Conservation (phyloP, 2,113 vertebrate species). For the Gambusia affinis region DNA sequence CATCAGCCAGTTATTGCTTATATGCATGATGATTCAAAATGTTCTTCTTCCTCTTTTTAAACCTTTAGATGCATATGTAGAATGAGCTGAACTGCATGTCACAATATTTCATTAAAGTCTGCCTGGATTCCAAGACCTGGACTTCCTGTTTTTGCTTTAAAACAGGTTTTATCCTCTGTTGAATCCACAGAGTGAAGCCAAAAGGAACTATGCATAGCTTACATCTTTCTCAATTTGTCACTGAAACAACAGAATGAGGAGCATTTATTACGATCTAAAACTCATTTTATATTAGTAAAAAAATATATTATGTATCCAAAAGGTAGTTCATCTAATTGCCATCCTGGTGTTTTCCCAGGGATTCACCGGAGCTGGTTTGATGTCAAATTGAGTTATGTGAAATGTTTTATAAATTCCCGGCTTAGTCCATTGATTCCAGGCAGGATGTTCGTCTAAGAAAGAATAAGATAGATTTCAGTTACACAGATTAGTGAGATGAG, state of each 20-base stretch:
- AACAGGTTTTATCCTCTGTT: constrained; percentile 34
- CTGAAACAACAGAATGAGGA: neutral
- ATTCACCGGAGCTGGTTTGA: neutral
- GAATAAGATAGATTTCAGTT: constrained; percentile 53
- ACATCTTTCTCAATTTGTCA: constrained; percentile 5
- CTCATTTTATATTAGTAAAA: no score
- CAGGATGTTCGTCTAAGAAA: constrained; percentile 31
- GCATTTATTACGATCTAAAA: neutral
- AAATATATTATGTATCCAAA: neutral
- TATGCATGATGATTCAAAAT: neutral
- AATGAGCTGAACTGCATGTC: neutral
- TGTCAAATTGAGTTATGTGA: constrained; percentile 1
- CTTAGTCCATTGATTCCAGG: constrained; percentile 20
- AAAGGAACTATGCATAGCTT: constrained; percentile 54
- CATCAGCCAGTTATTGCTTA: neutral
- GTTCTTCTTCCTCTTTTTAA: neutral
- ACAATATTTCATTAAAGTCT: neutral
- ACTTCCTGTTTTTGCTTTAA: constrained; percentile 51
- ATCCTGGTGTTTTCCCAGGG: neutral
- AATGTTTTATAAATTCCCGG: neutral
- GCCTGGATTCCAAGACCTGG: constrained; percentile 38
- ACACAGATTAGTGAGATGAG: constrained; percentile 41
- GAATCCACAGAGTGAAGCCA: constrained; percentile 37
- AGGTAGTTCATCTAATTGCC: neutral
- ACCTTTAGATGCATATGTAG: neutral